phyloP scores from a whole-genome alignment of 2,113 vertebrate species.

The Tor tambroides region DNA sequence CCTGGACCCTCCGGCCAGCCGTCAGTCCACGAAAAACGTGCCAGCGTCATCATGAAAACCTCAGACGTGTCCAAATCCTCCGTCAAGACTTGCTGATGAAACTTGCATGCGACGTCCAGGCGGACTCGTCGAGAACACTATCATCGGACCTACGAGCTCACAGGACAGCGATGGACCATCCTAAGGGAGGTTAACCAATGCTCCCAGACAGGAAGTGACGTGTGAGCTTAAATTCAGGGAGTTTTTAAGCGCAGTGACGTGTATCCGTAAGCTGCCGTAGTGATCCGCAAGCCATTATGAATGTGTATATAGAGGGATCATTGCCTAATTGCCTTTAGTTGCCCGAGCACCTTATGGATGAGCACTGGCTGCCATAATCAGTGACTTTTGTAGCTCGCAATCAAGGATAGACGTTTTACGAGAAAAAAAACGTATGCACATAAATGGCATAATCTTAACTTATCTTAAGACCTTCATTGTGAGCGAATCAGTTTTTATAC shows the following conservation, averaged over 20 bases:
- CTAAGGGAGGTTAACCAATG: background rate
- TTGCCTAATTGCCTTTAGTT: slow-evolving; percentile 55
- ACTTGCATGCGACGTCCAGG: slow-evolving; percentile 47
- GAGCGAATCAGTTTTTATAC: slow-evolving; percentile 45
- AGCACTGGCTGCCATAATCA: slow-evolving; percentile 65
- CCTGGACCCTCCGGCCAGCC: slow-evolving; percentile 64
- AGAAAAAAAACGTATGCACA: slow-evolving; percentile 10
- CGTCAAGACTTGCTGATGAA: slow-evolving; percentile 83
- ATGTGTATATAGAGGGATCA: slow-evolving; percentile 63
- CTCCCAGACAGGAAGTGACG: background rate
- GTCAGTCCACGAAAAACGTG: slow-evolving; percentile 84
- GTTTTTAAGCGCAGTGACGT: slow-evolving; percentile 21
- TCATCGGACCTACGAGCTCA: slow-evolving; percentile 21
- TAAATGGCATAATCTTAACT: slow-evolving; percentile 39
- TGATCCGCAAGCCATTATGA: slow-evolving; percentile 49
- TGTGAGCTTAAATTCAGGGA: slow-evolving; percentile 52
- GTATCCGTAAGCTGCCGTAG: slow-evolving; percentile 24
- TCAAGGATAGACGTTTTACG: background rate
- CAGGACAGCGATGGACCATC: slow-evolving; percentile 6
- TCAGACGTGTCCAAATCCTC: slow-evolving; percentile 89
- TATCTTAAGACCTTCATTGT: slow-evolving; percentile 8
- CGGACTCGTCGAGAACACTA: slow-evolving; percentile 3
- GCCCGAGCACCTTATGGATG: slow-evolving; percentile 74
- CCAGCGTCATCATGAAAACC: slow-evolving; percentile 97
- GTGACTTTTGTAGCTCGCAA: slow-evolving; percentile 36